Base-by-base conservation (phyloP, 2,888 invertebrate genomes). In the Buathra laborator region DNA sequence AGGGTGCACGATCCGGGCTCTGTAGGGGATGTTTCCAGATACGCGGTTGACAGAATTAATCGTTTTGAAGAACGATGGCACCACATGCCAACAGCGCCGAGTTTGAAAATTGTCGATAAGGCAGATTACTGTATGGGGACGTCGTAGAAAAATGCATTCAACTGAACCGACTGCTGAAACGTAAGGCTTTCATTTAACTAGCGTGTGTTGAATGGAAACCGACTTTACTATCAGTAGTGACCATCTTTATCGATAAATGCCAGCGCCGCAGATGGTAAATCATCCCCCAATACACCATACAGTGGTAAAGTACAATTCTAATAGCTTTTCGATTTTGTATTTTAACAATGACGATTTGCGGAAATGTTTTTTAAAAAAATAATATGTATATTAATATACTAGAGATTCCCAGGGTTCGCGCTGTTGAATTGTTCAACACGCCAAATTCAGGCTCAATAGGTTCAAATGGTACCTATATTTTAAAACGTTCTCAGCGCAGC, bases 181-280 rank as follows among this genome's bases (percentile, higher is more conserved):
- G 9, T 44, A 3, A 46, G 10, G 32, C 7, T 7, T n/a, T 6
- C 43, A 19, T 1, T 71, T 76, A 56, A n/a, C 66, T 9, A 37
- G 9, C 19, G 14, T 0, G n/a, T 9, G 0, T 3, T 24, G 14
- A 10, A n/a, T 16, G 12, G 12, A 46, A 16, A 32, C 6, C 16
- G 19, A 14, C 44, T 19, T 76, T 64, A 53, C 29, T 53, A 51
- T 10, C 29, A 44, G 4, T 2, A 7, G 29, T 2, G n/a, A 12
- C 12, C 0, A 62, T 12, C 29, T 53, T 24, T 0, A 32, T 51
- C 62, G 62, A 62, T 12, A 6, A 19, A 29, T 16, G 5, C 7
- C 37, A 64, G 70, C 70, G 68, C 70, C 51, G 12, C 14, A 5
- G 9, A 32, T 62, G 24, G 43, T 51, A 43, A 32, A 67, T 77